Conservation (phyloP, 1,140 invertebrate species). For the Berghia stephanieae region DNA sequence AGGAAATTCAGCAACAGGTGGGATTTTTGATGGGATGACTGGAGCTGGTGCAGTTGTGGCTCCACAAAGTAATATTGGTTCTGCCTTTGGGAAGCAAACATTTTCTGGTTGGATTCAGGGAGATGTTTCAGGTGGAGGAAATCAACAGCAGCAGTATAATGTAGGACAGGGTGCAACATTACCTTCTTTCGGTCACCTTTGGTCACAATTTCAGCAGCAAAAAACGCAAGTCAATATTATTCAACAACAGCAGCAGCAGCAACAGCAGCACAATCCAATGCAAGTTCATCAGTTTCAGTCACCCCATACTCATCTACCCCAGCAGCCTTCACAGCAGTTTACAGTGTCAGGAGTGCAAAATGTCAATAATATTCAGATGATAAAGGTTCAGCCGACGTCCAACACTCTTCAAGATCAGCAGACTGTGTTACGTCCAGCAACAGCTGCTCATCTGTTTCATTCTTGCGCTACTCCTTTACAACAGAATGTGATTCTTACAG, state of each 20-base stretch:
- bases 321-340: neutral
- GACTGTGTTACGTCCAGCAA: neutral
- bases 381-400: constrained; percentile 17
- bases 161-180: constrained; percentile 14
- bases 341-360: constrained; percentile 17
- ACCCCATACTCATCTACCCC: neutral
- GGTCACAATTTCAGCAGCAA: constrained; percentile 31
- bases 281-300: constrained; percentile 22
- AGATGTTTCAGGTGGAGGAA: neutral
- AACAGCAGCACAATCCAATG: constrained; percentile 12
- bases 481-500: too few species aligned
- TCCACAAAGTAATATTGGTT: constrained; percentile 18
- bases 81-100: constrained; percentile 7
- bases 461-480: too few species aligned
- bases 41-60: too few species aligned
- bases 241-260: constrained; percentile 19
- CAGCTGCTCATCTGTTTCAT: neutral
- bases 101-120: constrained; percentile 14
- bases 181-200: constrained; percentile 27
- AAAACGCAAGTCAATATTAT: constrained; percentile 3
- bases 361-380: constrained; percentile 19
- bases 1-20: neutral
- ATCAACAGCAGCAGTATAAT: neutral
- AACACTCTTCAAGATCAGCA: neutral
- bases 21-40: too few species aligned